Conservation (phyloP, 2,113 vertebrate genomes). For the Lonchura striata region DNA sequence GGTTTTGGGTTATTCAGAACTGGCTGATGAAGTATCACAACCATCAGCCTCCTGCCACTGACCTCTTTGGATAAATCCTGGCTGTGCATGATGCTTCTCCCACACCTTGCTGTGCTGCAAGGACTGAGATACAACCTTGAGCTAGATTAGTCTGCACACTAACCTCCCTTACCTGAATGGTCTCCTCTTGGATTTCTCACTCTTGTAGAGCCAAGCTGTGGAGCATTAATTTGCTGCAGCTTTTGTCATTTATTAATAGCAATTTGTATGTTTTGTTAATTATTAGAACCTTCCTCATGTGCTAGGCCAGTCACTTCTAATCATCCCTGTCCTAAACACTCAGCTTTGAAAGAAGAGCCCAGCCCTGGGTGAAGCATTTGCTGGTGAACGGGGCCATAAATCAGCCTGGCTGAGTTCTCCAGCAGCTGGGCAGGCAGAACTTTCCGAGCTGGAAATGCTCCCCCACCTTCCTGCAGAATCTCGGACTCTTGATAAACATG, state of each 20-base stretch:
- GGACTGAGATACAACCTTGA: not conserved
- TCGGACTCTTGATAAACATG: slow-evolving; percentile 16
- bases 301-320: slow-evolving; percentile 23
- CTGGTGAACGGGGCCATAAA: not conserved
- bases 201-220: not conserved
- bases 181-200: not conserved
- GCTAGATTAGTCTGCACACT: not conserved
- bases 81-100: not conserved
- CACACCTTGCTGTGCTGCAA: not conserved
- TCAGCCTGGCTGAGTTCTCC: not conserved
- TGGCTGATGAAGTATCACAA: not conserved
- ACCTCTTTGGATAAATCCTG: not conserved
- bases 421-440: not conserved
- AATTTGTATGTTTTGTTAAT: slow-evolving; percentile 12
- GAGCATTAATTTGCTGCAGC: not conserved
- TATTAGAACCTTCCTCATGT: not conserved
- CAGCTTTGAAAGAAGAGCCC: not conserved
- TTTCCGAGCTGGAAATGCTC: not conserved
- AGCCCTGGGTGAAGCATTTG: not conserved
- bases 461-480: not conserved
- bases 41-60: not conserved
- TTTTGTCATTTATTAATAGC: not conserved
- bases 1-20: not conserved
- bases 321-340: slow-evolving; percentile 25
- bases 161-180: not conserved